Evolutionary conservation across 1,140 invertebrate species (phyloP).

Genomic region (Nephila pilipes): DNA sequence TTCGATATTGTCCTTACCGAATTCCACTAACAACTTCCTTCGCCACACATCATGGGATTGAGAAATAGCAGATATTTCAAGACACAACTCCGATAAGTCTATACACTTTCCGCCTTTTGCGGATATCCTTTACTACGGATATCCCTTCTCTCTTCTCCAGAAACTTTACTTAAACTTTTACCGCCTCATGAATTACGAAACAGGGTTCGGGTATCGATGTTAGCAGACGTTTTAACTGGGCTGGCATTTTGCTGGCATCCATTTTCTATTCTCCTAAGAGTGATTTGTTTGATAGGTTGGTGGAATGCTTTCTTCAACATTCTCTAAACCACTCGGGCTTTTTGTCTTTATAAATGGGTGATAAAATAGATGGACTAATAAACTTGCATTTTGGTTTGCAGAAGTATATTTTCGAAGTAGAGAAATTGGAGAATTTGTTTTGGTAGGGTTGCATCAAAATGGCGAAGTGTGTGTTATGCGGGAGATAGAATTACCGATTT

Average conservation of each 20-base stretch:
- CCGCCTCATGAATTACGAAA: background rate
- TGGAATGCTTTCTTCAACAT: background rate
- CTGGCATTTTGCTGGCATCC: background rate
- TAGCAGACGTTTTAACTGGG: background rate
- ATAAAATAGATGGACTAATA: background rate
- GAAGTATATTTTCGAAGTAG: background rate
- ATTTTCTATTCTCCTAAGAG: background rate
- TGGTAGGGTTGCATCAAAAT: too few species aligned
- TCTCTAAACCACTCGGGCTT: background rate
- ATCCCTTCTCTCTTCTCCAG: background rate
- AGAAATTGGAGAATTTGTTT: background rate
- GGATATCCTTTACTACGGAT: background rate
- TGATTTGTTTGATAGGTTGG: background rate
- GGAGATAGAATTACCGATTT: too few species aligned
- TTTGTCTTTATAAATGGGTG: background rate
- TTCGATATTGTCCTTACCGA: background rate
- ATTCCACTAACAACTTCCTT: background rate
- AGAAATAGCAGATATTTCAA: background rate
- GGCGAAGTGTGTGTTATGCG: too few species aligned
- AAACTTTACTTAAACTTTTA: conserved; percentile 24
- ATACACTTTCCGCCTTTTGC: background rate
- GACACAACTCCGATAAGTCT: background rate
- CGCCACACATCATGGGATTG: background rate
- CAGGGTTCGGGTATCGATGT: background rate
- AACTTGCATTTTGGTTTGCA: background rate